phyloP scores from a whole-genome alignment of 2,113 vertebrate species.

The Pogona vitticeps region DNA sequence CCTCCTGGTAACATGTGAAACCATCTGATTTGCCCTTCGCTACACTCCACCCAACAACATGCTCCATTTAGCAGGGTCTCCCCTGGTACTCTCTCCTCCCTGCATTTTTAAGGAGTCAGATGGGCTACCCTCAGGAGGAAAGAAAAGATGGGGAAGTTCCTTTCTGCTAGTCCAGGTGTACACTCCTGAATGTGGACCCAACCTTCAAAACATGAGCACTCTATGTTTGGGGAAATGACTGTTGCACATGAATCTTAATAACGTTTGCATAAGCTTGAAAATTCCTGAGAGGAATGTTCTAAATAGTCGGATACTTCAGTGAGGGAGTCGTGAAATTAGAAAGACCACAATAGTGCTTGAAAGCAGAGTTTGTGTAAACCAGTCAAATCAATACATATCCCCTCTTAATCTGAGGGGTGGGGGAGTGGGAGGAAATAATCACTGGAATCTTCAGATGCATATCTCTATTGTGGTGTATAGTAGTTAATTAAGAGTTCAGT shows the following conservation, averaged over 20 bases:
- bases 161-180: not conserved
- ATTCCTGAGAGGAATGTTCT: not conserved
- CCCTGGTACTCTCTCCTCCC: not conserved
- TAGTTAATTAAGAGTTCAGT: not conserved
- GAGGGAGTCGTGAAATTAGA: not conserved
- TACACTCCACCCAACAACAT: too few species aligned
- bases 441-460: not conserved
- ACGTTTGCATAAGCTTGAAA: not conserved
- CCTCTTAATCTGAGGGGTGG: too few species aligned
- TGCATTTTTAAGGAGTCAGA: not conserved
- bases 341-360: not conserved
- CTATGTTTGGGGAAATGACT: not conserved
- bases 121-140: not conserved
- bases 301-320: not conserved
- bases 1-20: too few species aligned
- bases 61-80: not conserved
- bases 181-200: not conserved
- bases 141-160: not conserved
- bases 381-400: not conserved
- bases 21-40: too few species aligned
- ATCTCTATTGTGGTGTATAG: not conserved
- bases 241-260: not conserved
- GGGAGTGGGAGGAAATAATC: too few species aligned
- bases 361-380: not conserved
- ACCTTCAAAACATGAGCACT: not conserved